Evolutionary conservation across 2,888 invertebrate genomes (phyloP), one percentile per base, ranked within the genome.

Genomic region (Itoplectis maculator): DNA sequence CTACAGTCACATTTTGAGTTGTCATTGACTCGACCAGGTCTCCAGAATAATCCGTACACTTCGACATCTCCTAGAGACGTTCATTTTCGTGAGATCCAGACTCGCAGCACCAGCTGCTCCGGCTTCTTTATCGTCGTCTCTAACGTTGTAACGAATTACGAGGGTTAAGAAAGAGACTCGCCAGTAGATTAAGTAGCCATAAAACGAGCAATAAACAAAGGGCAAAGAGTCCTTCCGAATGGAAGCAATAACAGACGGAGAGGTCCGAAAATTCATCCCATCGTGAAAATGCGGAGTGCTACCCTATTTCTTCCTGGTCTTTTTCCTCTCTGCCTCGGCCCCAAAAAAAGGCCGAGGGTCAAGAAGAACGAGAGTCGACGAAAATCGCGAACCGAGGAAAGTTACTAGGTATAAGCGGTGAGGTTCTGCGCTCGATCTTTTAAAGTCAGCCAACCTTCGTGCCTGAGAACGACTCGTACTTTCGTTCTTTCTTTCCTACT

Each of bases 191-290:
- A 68, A 81, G 70, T 70, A 61, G 79, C 66, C 42, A 51, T 70
- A 75, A 82, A 79, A 72, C 72, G 66, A 78, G 77, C 47, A 68
- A 72, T 84, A 80, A 84, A 84, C 78, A 83, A 81, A 74, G 79
- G 56, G 72, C 5, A 29, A 54, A 72, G 59, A 47, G 75, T 68
- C 37, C n/a, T 54, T 29, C 29, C 54, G 47, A 56, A 45, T 29
- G 73, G 35, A 82, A 40, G 15, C 65, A 47, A 68, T 47, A 61
- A 51, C 61, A 59, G 20, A 61, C 6, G 59, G 35, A 69, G 54
- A 73, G 78, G 78, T 81, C 61, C 59, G 73, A 76, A 76, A 80
- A 29, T 29, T 73, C 76, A 69, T 83, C 74, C 59, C 70, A 42
- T 79, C 79, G 75, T 76, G 40, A 63, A 74, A 69, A 76, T 76